These are phyloP conservation scores for Lasioglossum albipes DNA, from an alignment of 1,140 invertebrate species.

Conservation along the genomic window DNA sequence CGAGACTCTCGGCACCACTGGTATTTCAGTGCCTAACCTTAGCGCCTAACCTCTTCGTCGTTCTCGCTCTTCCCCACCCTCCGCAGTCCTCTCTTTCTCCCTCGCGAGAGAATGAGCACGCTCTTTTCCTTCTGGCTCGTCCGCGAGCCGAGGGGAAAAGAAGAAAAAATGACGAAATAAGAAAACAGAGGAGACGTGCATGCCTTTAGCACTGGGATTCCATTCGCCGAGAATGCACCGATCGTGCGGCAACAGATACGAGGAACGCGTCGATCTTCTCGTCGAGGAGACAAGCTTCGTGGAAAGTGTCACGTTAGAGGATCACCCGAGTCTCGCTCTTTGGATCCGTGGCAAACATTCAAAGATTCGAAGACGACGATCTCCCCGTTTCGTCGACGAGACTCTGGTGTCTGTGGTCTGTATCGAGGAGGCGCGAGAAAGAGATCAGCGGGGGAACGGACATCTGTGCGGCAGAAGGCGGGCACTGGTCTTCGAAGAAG, in stretches of 20 bases:
- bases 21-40: conserved; percentile 63
- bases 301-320: conserved; percentile 4
- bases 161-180: conserved; percentile 3
- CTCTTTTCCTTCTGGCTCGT: conserved; percentile 11
- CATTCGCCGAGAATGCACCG: conserved; percentile 20
- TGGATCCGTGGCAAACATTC: conserved; percentile 1
- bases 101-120: not conserved
- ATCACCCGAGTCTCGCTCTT: not conserved
- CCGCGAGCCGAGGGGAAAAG: conserved; percentile 28
- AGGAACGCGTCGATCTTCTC: not conserved
- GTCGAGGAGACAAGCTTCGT: not conserved
- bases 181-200: not conserved
- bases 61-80: conserved; percentile 5
- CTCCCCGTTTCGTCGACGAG: conserved; percentile 25
- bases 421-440: not conserved
- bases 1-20: conserved; percentile 41
- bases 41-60: conserved; percentile 51
- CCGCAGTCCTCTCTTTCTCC: not conserved
- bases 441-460: conserved; percentile 14
- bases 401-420: not conserved
- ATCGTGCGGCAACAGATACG: not conserved
- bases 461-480: conserved; percentile 58
- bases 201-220: conserved; percentile 25
- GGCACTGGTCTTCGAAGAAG: not conserved
- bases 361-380: conserved; percentile 23